A percentile compares a stretch with the other conserved stretches of the same genome.
Conservation (phyloP, 2,888 invertebrate species). For the Autographa gamma region DNA sequence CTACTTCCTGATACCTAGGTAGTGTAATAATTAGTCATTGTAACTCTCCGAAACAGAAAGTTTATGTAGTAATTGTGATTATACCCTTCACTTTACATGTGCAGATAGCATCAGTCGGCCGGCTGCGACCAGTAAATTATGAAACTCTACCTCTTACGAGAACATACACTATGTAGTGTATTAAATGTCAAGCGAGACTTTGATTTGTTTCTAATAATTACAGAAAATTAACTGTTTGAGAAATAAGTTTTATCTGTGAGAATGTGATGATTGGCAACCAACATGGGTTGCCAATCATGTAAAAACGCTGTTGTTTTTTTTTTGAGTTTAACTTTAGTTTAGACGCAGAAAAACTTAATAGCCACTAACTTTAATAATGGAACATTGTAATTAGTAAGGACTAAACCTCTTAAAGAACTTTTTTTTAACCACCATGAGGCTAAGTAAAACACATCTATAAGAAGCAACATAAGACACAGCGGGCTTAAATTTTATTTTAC, state of each 20-base stretch:
- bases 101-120: conserved; percentile 55
- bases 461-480: background rate
- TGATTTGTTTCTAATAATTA: background rate
- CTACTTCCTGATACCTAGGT: conserved; percentile 15
- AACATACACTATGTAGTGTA: conserved; percentile 37
- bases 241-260: background rate
- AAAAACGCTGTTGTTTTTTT: too few relatives aligned
- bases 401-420: too few relatives aligned
- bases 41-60: conserved; percentile 51
- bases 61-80: conserved; percentile 54
- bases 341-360: background rate
- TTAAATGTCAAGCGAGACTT: conserved; percentile 19
- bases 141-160: conserved; percentile 49
- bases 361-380: background rate
- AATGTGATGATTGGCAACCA: background rate
- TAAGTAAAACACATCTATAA: background rate
- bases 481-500: background rate
- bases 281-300: too few relatives aligned
- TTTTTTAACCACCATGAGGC: too few relatives aligned
- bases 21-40: conserved; percentile 28
- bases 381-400: background rate
- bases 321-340: too few relatives aligned
- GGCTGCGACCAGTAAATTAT: conserved; percentile 55
- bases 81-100: conserved; percentile 59
- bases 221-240: background rate